These are phyloP conservation scores for Lamprologus lemairii DNA, from an alignment of 2,113 vertebrate genomes.

Conservation along the genomic window DNA sequence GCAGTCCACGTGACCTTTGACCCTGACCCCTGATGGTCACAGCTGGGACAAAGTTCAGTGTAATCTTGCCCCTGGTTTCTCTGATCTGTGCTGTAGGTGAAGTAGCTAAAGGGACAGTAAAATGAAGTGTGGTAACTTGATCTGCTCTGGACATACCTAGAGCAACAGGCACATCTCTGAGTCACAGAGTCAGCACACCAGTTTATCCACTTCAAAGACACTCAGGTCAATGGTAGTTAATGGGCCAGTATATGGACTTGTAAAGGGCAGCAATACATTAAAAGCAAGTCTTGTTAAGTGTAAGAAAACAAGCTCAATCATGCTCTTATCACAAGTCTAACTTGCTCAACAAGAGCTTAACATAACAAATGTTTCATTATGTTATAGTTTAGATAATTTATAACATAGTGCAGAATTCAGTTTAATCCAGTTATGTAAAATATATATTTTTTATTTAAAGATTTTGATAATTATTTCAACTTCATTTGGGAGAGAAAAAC, in stretches of 20 bases:
- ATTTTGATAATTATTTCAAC: not conserved
- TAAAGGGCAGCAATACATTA: constrained; percentile 28
- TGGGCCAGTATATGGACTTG: not conserved
- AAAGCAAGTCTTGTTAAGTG: not conserved
- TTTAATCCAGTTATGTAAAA: not conserved
- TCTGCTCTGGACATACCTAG: constrained; percentile 25
- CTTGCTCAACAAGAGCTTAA: not conserved
- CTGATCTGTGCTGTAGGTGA: constrained; percentile 67
- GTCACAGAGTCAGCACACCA: constrained; percentile 33
- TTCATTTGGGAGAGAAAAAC: not conserved
- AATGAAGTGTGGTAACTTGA: constrained; percentile 52
- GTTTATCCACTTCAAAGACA: constrained; percentile 44
- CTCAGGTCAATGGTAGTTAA: constrained; percentile 35
- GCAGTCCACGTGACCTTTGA: constrained; percentile 35
- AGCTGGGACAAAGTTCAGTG: constrained; percentile 40
- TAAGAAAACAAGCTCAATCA: not conserved
- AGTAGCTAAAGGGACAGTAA: constrained; percentile 43
- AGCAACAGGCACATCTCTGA: constrained; percentile 48
- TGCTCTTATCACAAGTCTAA: not conserved
- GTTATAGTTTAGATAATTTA: not conserved
- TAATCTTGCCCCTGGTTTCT: constrained; percentile 25
- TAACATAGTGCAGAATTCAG: not conserved
- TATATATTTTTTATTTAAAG: not conserved
- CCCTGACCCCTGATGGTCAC: constrained; percentile 42
- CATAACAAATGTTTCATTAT: not conserved